These are phyloP conservation scores for Regulus satrapa DNA, from an alignment of 2,113 vertebrate genomes.

Conservation along the genomic window DNA sequence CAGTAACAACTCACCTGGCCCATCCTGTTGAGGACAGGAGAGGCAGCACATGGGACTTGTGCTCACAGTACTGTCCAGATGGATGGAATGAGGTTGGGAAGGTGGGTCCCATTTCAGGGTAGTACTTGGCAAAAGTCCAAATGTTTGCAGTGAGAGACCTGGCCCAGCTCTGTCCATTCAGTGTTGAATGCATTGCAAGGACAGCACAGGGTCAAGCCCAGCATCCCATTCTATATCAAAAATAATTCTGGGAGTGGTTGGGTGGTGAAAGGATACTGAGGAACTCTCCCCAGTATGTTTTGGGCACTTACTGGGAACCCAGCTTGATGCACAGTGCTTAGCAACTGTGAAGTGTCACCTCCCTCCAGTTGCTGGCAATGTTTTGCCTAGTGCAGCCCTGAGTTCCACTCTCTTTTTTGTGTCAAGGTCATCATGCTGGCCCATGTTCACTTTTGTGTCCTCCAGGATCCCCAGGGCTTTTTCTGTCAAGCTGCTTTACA, in stretches of 20 bases:
- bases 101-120: not conserved
- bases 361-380: not conserved
- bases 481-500: not conserved
- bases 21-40: fast-evolving
- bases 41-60: not conserved
- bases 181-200: not conserved
- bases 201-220: fast-evolving
- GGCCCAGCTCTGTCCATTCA: not conserved
- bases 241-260: not conserved
- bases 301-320: not conserved
- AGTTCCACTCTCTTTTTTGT: not conserved
- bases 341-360: not conserved
- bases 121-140: not conserved
- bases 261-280: not conserved
- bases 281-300: not conserved
- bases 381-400: not conserved
- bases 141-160: not conserved
- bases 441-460: not conserved
- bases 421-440: not conserved
- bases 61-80: not conserved
- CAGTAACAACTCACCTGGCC: not conserved
- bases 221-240: not conserved
- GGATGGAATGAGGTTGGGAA: not conserved
- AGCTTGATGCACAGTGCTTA: not conserved
- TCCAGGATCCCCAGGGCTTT: not conserved